phyloP scores from a whole-genome alignment of 2,113 vertebrate species.

The Pteruthius melanotis region DNA sequence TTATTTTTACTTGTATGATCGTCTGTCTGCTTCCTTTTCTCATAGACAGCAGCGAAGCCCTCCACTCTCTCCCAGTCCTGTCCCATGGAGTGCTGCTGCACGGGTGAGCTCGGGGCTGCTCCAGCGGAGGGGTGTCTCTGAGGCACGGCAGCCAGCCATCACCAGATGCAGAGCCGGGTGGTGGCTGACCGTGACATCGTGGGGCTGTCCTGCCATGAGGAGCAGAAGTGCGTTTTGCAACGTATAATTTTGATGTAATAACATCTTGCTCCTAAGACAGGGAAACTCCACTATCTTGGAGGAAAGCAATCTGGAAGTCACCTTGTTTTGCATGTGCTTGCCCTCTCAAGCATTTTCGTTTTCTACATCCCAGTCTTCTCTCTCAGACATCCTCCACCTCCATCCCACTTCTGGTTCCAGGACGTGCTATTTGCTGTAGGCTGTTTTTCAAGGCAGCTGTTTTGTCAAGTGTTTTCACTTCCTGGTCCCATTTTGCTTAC shows the following conservation, averaged over 20 bases:
- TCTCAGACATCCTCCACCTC: background rate
- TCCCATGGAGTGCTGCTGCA: rapidly evolving
- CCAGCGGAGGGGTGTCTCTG: rapidly evolving
- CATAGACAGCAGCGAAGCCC: background rate
- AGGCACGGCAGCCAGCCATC: rapidly evolving
- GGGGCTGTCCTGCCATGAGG: rapidly evolving
- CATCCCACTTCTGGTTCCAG: background rate
- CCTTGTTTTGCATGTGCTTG: background rate
- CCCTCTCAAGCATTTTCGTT: background rate
- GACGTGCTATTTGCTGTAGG: background rate
- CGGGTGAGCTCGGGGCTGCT: background rate
- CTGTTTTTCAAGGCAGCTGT: background rate
- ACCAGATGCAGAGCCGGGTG: rapidly evolving
- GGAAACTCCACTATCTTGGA: background rate
- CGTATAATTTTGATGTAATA: background rate
- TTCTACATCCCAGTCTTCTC: background rate
- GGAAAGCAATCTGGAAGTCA: background rate
- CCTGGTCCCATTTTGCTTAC: background rate
- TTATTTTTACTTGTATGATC: background rate
- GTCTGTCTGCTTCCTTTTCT: background rate
- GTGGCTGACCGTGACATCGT: rapidly evolving
- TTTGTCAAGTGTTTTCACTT: background rate
- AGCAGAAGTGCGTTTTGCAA: background rate
- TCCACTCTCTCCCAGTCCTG: rapidly evolving
- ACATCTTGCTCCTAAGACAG: background rate